phyloP scores from a whole-genome alignment of 2,797 vertebrate species.

The Myoxocephalus aenaeus region DNA sequence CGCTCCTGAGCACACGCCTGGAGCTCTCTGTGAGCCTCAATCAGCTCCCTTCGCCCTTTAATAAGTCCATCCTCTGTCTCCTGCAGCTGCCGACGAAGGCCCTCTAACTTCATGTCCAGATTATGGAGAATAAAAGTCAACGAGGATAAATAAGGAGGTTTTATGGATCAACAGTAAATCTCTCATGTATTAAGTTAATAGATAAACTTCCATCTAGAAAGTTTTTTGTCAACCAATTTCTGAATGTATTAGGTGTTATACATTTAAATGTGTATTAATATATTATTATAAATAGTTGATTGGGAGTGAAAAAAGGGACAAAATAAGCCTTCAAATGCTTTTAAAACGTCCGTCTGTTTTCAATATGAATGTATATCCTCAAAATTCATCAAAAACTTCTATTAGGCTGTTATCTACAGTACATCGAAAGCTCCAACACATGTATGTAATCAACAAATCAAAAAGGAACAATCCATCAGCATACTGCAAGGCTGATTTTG shows the following conservation, averaged over 20 bases:
- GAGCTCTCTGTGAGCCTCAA: slow-evolving; percentile 80
- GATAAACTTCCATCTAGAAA: neutral
- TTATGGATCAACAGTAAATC: neutral
- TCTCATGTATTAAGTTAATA: neutral
- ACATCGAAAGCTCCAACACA: slow-evolving; percentile 25
- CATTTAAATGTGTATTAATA: slow-evolving; percentile 1
- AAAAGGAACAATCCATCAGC: slow-evolving; percentile 20
- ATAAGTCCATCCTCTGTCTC: slow-evolving; percentile 78
- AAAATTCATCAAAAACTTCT: neutral
- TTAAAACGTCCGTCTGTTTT: slow-evolving; percentile 19
- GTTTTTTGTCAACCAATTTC: neutral
- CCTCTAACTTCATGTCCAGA: slow-evolving; percentile 76
- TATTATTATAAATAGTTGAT: neutral
- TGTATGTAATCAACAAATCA: slow-evolving; percentile 6
- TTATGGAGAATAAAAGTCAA: slow-evolving; percentile 24
- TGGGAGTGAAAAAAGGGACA: neutral
- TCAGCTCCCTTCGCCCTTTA: slow-evolving; percentile 75
- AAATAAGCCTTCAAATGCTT: neutral
- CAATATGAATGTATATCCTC: slow-evolving; percentile 5
- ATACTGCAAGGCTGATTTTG: neutral
- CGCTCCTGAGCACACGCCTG: slow-evolving; percentile 76
- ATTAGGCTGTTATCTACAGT: slow-evolving; percentile 1
- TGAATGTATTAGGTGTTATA: slow-evolving; percentile 10
- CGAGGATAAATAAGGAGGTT: slow-evolving; percentile 2
- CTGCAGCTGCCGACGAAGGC: slow-evolving; percentile 76